These are phyloP conservation scores for Merodon equestris DNA, from an alignment of 2,888 invertebrate genomes.

Conservation along the genomic window DNA sequence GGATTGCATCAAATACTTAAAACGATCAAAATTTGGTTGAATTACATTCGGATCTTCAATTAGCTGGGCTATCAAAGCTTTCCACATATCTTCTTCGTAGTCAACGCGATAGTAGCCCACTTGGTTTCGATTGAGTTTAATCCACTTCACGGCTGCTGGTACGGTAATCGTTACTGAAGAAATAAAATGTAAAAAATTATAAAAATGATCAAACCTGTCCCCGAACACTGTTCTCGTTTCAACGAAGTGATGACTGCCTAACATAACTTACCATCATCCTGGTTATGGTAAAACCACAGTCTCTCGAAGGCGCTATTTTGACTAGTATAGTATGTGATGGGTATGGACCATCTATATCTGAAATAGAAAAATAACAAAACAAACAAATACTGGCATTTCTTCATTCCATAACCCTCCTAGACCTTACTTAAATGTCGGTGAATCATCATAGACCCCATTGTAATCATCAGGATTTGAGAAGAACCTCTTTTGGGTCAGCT, in stretches of 20 bases:
- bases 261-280: conserved; percentile 73
- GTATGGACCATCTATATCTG: conserved; percentile 92
- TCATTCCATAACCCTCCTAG: not conserved
- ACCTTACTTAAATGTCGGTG: conserved; percentile 80
- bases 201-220: too few species aligned
- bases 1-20: too few species aligned
- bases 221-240: too few species aligned
- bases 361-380: conserved; percentile 69
- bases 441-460: conserved; percentile 79
- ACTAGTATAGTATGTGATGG: conserved; percentile 87
- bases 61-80: conserved; percentile 77
- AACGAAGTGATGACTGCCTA: too few species aligned
- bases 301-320: conserved; percentile 76
- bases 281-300: conserved; percentile 77
- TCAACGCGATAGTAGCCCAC: conserved; percentile 95
- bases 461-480: conserved; percentile 84
- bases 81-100: conserved; percentile 86
- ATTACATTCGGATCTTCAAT: conserved; percentile 70
- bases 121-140: conserved; percentile 92
- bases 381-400: not conserved
- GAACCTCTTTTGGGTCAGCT: conserved; percentile 89
- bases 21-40: too few species aligned
- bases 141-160: conserved; percentile 81
- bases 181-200: not conserved
- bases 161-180: conserved; percentile 78